phyloP scores from a whole-genome alignment of 2,888 invertebrate genomes.

The Dinocampus coccinellae region DNA sequence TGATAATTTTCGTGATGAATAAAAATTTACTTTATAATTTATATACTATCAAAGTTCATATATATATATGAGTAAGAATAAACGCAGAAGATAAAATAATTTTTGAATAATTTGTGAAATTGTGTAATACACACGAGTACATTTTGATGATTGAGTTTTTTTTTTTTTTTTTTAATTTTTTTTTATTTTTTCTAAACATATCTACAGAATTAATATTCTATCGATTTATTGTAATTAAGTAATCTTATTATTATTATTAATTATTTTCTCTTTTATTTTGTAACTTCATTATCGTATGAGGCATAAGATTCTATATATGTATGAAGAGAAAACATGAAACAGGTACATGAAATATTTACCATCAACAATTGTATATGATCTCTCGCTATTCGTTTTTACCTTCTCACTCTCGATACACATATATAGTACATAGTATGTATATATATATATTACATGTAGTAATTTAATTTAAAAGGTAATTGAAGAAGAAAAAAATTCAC shows the following conservation, averaged over 20 bases:
- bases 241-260: too few relatives aligned
- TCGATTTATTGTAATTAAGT: neutral
- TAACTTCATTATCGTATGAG: neutral
- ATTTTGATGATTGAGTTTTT: neutral
- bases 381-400: neutral
- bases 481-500: constrained; percentile 22
- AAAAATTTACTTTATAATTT: too few relatives aligned
- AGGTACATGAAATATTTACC: too few relatives aligned
- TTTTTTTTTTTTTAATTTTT: too few relatives aligned
- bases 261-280: neutral
- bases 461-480: constrained; percentile 28
- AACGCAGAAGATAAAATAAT: neutral
- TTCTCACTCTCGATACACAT: neutral
- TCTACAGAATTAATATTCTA: neutral
- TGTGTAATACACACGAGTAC: neutral
- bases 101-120: neutral
- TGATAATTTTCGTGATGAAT: too few relatives aligned
- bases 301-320: neutral
- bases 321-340: neutral
- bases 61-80: neutral
- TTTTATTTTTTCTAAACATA: too few relatives aligned
- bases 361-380: too few relatives aligned
- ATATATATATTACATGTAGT: neutral
- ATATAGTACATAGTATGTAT: too few relatives aligned
- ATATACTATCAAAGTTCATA: neutral